Conservation (phyloP, 2,113 vertebrate species). For the Pelobates fuscus region DNA sequence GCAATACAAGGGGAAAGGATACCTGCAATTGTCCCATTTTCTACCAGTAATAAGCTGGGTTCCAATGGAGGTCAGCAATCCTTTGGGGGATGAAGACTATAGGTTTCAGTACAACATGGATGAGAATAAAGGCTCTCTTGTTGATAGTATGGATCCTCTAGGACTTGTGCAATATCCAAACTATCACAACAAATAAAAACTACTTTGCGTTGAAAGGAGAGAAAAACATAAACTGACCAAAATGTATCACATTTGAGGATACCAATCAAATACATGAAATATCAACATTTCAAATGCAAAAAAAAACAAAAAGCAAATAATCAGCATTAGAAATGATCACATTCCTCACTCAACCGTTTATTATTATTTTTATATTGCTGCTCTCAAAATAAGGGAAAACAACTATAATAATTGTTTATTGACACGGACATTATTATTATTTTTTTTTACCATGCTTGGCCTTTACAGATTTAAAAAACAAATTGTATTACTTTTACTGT, state of each 20-base stretch:
- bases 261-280: background rate
- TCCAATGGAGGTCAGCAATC: conserved; percentile 52
- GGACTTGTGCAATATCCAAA: conserved; percentile 83
- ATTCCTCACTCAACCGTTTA: too few species aligned
- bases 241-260: too few species aligned
- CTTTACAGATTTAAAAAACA: too few species aligned
- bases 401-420: too few species aligned
- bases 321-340: too few species aligned
- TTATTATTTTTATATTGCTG: too few species aligned
- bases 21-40: conserved; percentile 80
- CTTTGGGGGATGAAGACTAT: conserved; percentile 51
- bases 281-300: background rate
- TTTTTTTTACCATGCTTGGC: too few species aligned
- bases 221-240: background rate
- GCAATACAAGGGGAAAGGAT: conserved; percentile 67
- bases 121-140: conserved; percentile 6
- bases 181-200: conserved; percentile 77
- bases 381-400: too few species aligned
- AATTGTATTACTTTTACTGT: too few species aligned
- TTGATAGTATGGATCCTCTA: conserved; percentile 83
- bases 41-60: conserved; percentile 79
- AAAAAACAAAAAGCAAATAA: too few species aligned
- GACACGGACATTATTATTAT: too few species aligned
- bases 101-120: conserved; percentile 28
- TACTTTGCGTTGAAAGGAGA: background rate